These are phyloP conservation scores for Branchinecta sandiegonensis DNA, from an alignment of 2,888 invertebrate genomes.

Conservation along the genomic window DNA sequence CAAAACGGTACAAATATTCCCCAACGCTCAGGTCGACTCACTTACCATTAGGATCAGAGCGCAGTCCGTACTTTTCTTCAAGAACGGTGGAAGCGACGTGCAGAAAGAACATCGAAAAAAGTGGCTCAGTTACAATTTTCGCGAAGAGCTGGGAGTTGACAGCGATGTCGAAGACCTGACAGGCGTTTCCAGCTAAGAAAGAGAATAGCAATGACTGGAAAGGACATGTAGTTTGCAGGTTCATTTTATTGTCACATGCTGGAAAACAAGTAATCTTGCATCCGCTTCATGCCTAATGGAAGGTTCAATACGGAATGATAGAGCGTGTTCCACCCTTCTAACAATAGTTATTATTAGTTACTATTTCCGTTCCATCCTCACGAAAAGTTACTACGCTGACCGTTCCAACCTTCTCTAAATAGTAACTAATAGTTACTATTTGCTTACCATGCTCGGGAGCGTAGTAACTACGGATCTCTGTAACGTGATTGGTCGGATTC, in stretches of 20 bases:
- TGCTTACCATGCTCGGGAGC: too few relatives aligned
- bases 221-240: neutral
- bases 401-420: too few relatives aligned
- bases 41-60: neutral
- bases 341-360: too few relatives aligned
- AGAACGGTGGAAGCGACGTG: neutral
- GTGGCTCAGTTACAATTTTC: slow-evolving; percentile 1
- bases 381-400: too few relatives aligned
- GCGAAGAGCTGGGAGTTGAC: neutral
- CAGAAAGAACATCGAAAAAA: neutral
- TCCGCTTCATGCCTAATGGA: too few relatives aligned
- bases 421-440: too few relatives aligned
- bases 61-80: neutral
- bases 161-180: slow-evolving; percentile 6
- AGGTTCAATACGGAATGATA: too few relatives aligned
- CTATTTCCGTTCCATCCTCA: too few relatives aligned
- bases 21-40: neutral
- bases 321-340: too few relatives aligned
- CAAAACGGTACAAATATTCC: too few relatives aligned
- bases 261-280: neutral
- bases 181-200: neutral
- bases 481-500: too few relatives aligned
- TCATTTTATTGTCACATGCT: neutral
- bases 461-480: too few relatives aligned
- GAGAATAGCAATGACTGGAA: neutral